Conservation (phyloP, 2,888 invertebrate species). For the Encarsia formosa region DNA sequence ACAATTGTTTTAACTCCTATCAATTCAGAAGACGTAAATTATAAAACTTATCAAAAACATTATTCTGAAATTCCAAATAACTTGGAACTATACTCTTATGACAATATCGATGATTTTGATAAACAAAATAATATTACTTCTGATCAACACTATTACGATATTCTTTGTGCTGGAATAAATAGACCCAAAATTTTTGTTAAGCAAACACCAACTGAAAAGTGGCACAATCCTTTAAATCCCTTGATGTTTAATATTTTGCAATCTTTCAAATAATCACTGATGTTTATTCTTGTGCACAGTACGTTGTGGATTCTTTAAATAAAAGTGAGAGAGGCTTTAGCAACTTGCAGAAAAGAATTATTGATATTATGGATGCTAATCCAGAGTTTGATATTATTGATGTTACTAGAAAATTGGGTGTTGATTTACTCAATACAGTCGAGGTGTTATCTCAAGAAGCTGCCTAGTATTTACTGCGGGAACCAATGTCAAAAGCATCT, state of each 20-base stretch:
- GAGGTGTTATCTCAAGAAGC: conserved; percentile 49
- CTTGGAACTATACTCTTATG: conserved; percentile 1
- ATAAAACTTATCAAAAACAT: background rate
- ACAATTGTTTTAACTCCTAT: conserved; percentile 25
- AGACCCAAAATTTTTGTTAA: conserved; percentile 29
- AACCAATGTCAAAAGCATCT: conserved; percentile 47
- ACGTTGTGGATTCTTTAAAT: conserved; percentile 33
- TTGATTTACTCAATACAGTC: conserved; percentile 39
- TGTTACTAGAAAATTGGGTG: conserved; percentile 32
- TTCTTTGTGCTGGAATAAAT: conserved; percentile 30
- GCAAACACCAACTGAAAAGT: conserved; percentile 25
- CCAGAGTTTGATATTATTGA: conserved; percentile 41
- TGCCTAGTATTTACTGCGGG: conserved; percentile 49
- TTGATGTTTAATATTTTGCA: conserved; percentile 26
- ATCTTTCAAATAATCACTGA: conserved; percentile 30
- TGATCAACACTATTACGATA: conserved; percentile 34
- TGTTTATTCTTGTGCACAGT: conserved; percentile 30
- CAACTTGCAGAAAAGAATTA: conserved; percentile 30
- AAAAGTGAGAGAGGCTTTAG: conserved; percentile 34
- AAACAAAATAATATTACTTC: conserved; percentile 12
- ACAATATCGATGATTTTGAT: conserved; percentile 1
- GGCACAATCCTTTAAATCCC: conserved; percentile 31
- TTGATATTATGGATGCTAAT: conserved; percentile 34
- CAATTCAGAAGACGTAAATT: conserved; percentile 5
- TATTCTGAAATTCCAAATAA: background rate